These are phyloP conservation scores for Dendrocopos noguchii DNA, from an alignment of 2,113 vertebrate species.

Conservation along the genomic window DNA sequence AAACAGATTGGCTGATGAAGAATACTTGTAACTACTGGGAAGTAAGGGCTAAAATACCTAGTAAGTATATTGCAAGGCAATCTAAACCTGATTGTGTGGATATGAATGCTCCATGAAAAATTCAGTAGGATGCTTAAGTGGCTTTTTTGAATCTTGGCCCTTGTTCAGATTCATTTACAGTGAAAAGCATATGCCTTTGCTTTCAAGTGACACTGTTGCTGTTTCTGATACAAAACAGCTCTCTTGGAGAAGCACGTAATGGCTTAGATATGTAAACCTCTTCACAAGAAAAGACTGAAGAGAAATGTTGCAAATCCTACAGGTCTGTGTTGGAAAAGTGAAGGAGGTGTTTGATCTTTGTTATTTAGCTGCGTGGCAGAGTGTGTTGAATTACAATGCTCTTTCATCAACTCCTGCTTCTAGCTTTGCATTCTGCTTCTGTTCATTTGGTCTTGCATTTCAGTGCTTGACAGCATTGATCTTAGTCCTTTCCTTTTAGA, in stretches of 20 bases:
- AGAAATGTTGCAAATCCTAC: neutral
- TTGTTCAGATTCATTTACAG: neutral
- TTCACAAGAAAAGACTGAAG: neutral
- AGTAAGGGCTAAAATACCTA: neutral
- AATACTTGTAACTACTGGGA: neutral
- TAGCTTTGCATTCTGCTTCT: slow-evolving; percentile 63
- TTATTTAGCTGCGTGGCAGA: slow-evolving; percentile 54
- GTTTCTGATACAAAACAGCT: neutral
- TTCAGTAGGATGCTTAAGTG: neutral
- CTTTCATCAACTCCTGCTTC: slow-evolving; percentile 67
- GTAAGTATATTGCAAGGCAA: neutral
- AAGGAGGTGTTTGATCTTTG: slow-evolving; percentile 8
- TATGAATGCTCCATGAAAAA: neutral
- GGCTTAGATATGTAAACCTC: neutral
- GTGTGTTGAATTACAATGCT: slow-evolving; percentile 62
- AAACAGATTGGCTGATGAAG: neutral
- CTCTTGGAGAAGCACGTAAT: neutral
- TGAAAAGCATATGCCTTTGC: neutral
- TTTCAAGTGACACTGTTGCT: neutral
- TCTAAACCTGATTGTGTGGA: neutral
- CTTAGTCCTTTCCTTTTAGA: neutral
- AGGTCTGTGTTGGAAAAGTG: slow-evolving; percentile 16
- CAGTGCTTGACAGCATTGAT: neutral
- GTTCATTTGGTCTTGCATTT: neutral
- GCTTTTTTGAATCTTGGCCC: neutral